Evolutionary conservation across 2,888 invertebrate genomes (phyloP), one percentile per base, ranked within the genome.

Genomic region (Agriopis aurantiaria): DNA sequence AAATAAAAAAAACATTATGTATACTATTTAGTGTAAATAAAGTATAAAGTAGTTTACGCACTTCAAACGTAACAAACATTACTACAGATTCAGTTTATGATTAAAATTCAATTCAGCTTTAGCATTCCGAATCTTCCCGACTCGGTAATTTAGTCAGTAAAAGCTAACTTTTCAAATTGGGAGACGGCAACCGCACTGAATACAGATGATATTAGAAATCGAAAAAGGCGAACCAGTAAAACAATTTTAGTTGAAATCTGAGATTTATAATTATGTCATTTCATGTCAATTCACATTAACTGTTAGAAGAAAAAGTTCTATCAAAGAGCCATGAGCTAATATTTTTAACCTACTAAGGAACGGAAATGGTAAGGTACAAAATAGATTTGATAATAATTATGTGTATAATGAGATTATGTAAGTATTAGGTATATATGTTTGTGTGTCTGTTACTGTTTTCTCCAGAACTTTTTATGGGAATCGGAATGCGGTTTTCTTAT

Each of bases 141-240:
- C 48, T 53, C 41, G 51, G 56, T 68, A 68, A 68, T 68, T 68
- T 57, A 45, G 56, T 62, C 57, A 60, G 48, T 14, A 41, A 41
- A n/a, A 9, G 14, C 46, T 51, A 62, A 68, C 67, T 62, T 61
- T 62, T 62, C 46, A 14, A 61, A 68, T 61, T 57, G 61, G 60
- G 33, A 66, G 60, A 14, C 45, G 61, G 46, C 33, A 17, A 23
- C 55, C 40, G 43, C 66, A 14, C 45, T 56, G 67, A 67, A 62
- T 68, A 62, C 67, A 51, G 57, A 68, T 60, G 23, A 58, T 33
- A 14, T 52, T 14, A n/a, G 33, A 33, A 66, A 48, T 60, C 43
- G 46, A 60, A 66, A 53, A 60, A 67, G 40, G 43, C 41, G 41
- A 41, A 14, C 45, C 11, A 23, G n/a, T 41, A 51, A 60, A 60